Evolutionary conservation across 2,888 invertebrate genomes (phyloP).

Genomic region (Corbicula japonica): DNA sequence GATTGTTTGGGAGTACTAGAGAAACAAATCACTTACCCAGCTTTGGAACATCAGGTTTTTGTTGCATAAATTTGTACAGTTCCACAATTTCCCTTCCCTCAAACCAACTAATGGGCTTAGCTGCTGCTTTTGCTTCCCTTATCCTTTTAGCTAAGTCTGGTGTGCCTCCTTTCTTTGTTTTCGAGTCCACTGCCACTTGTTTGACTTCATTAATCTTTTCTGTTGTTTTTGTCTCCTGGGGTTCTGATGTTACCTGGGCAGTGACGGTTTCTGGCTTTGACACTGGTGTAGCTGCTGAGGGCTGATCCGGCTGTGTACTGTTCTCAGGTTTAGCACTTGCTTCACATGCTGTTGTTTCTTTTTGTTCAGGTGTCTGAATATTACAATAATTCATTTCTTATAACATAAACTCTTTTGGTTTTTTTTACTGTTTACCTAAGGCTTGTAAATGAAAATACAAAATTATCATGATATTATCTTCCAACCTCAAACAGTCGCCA

Average conservation of each 20-base stretch:
- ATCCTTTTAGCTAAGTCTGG: background rate
- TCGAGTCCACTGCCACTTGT: background rate
- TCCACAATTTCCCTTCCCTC: conserved; percentile 30
- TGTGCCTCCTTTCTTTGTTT: background rate
- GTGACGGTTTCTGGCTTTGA: background rate
- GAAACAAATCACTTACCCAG: conserved; percentile 39
- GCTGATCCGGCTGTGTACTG: background rate
- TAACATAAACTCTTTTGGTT: no score
- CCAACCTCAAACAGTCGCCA: no score
- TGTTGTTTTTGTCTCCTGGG: background rate
- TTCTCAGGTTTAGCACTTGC: no score
- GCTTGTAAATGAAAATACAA: no score
- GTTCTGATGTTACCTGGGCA: background rate
- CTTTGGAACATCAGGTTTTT: conserved; percentile 32
- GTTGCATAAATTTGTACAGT: conserved; percentile 36
- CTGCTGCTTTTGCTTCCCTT: conserved; percentile 9
- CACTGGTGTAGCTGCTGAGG: background rate
- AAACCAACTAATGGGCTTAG: conserved; percentile 9
- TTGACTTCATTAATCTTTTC: background rate
- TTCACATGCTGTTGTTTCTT: no score
- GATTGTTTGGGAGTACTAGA: no score
- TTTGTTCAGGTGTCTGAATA: no score
- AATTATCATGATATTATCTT: no score
- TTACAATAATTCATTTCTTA: no score
- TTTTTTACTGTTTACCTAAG: no score